Conservation (phyloP, 1,140 invertebrate species). For the Cardiocondyla obscurior region DNA sequence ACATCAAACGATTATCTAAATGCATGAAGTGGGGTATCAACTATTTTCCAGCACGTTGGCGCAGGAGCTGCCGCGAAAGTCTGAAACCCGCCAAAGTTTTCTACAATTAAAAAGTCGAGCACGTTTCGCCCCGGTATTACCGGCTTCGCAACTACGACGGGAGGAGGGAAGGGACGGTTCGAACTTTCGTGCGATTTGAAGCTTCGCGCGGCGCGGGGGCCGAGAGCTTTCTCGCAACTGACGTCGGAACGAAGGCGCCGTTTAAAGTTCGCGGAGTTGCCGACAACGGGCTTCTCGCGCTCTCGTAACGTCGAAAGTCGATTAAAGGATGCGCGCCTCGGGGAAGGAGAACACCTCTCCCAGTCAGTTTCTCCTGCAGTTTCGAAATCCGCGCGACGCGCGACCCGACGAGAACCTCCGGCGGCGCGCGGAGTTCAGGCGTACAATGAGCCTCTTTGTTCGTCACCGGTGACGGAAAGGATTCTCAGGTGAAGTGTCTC, state of each 20-base stretch:
- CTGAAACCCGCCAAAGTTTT: background rate
- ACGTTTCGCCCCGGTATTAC: constrained; percentile 30
- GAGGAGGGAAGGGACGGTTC: too few species aligned
- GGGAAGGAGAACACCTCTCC: constrained; percentile 22
- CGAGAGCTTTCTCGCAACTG: constrained; percentile 14
- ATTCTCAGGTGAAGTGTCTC: constrained; percentile 20
- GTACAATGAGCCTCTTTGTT: constrained; percentile 40
- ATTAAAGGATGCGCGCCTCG: constrained; percentile 57
- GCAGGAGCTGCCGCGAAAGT: background rate
- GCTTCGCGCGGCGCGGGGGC: background rate
- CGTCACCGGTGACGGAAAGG: constrained; percentile 1
- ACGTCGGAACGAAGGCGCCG: constrained; percentile 38
- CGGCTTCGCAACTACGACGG: background rate
- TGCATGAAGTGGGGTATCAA: background rate
- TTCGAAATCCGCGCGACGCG: constrained; percentile 49
- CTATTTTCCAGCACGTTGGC: constrained; percentile 18
- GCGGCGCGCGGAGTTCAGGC: background rate
- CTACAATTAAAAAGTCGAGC: constrained; percentile 24
- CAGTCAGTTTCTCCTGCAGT: constrained; percentile 18
- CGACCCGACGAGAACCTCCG: background rate
- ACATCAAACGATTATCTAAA: background rate
- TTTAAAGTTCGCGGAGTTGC: constrained; percentile 35
- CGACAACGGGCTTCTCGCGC: constrained; percentile 10
- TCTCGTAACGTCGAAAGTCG: constrained; percentile 43
- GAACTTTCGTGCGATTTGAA: constrained; percentile 18